Percentiles rank a stretch among this genome's conserved stretches.
These are phyloP conservation scores for Ceratina australensis DNA, from an alignment of 1,140 invertebrate species.

Conservation along the genomic window DNA sequence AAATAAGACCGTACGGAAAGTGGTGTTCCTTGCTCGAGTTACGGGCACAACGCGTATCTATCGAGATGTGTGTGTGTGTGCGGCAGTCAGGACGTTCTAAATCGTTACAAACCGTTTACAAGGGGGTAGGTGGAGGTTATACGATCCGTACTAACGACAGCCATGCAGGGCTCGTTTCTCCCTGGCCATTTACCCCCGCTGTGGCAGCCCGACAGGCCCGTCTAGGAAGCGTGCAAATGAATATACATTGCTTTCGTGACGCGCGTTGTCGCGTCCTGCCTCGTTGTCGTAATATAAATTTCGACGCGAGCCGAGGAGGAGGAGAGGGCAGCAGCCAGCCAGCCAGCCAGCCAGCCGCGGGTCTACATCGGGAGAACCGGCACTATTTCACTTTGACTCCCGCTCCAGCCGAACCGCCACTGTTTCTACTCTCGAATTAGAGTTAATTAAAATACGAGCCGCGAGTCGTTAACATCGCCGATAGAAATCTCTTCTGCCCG, in stretches of 20 bases:
- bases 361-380: constrained; percentile 4
- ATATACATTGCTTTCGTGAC: constrained; percentile 63
- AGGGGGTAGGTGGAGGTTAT: constrained; percentile 24
- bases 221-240: constrained; percentile 59
- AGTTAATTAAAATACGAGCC: constrained; percentile 65
- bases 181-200: too few species aligned
- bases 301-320: constrained; percentile 44
- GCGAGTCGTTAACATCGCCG: constrained; percentile 52
- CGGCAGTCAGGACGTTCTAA: constrained; percentile 22
- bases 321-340: too few species aligned
- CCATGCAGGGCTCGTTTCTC: background rate
- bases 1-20: background rate
- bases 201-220: background rate
- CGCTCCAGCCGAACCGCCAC: constrained; percentile 43
- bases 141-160: constrained; percentile 37
- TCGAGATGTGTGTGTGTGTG: too few species aligned
- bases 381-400: constrained; percentile 59
- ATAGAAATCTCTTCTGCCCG: constrained; percentile 52
- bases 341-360: too few species aligned
- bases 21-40: constrained; percentile 9
- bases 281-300: constrained; percentile 59
- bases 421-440: constrained; percentile 58
- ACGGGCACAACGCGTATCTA: background rate
- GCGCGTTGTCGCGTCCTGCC: constrained; percentile 39
- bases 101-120: constrained; percentile 62